Conservation (phyloP, 2,888 invertebrate genomes). For the Notodonta dromedarius region DNA sequence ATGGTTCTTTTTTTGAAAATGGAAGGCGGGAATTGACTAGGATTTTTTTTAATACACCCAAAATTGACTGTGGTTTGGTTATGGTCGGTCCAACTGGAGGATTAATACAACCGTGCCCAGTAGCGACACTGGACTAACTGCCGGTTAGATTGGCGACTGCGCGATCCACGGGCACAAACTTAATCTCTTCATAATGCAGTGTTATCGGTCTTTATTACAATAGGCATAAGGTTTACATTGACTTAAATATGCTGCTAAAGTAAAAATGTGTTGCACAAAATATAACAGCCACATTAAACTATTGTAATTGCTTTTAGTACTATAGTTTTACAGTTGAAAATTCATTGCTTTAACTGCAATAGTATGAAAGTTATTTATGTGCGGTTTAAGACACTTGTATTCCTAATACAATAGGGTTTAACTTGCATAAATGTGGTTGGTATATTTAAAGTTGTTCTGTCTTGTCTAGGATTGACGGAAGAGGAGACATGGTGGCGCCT, state of each 20-base stretch:
- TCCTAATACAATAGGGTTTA: constrained; percentile 23
- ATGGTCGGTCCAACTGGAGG: constrained; percentile 39
- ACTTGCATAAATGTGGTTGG: constrained; percentile 16
- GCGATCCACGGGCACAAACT: constrained; percentile 54
- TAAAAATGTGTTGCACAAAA: neutral
- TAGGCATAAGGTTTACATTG: neutral
- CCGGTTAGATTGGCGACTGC: constrained; percentile 64
- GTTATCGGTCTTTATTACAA: neutral
- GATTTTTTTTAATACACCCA: constrained; percentile 46
- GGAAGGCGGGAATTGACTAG: constrained; percentile 60
- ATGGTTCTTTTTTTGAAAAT: constrained; percentile 33
- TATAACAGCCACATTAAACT: constrained; percentile 24
- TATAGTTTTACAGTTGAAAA: constrained; percentile 37
- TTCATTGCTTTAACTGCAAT: constrained; percentile 32
- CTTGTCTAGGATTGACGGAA: constrained; percentile 69
- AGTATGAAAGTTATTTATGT: constrained; percentile 20
- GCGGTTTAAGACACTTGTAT: constrained; percentile 22
- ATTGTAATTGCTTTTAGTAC: constrained; percentile 37
- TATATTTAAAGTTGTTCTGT: constrained; percentile 22
- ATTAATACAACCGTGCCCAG: constrained; percentile 60
- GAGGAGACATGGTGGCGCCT: constrained; percentile 68
- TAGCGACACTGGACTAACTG: constrained; percentile 75
- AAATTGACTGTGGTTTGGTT: constrained; percentile 54
- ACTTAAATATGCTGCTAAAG: neutral
- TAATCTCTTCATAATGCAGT: neutral